Base-by-base conservation (phyloP, 1,140 invertebrate species). In the Nephila pilipes region DNA sequence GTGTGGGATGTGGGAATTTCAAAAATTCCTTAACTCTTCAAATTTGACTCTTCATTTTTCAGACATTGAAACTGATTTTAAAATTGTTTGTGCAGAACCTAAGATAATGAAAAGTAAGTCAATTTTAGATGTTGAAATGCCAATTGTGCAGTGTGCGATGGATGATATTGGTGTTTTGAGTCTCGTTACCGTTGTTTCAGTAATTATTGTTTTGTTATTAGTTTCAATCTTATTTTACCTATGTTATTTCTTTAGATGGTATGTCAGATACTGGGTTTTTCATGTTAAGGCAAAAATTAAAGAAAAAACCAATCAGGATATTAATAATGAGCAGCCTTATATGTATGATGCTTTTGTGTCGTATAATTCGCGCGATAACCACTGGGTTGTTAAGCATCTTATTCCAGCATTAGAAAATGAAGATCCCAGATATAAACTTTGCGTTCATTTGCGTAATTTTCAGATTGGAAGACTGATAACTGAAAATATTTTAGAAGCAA, bases 331-430 rank as follows among this genome's bases (percentile, higher is more conserved):
- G 32, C 29, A 75, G 20, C 94, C 95, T 36, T 97, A 96, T 88
- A 95, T 95, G 85, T 97, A 96, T 94, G 97, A 97, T 94, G 97
- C 97, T 2, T 97, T 97, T 94, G 96, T 97, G 5, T 97, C 96
- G 0, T 97, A 97, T 94, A 96, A 96, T 94, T 96, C 95, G 87
- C 96, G 97, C 94, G 97, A 97, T 94, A 95, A 96, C 92, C 95
- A 96, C 60, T 97, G 97, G 94, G 96, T 97, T 6, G 94, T 96
- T 1, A 95, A 96, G 29, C 94, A 94, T 16, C 95, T 97, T 94
- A 95, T 97, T 36, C 94, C 95, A 16, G 95, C 96, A 92, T 94
- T 97, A 75, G 97, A 97, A 95, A 95, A 96, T 4, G 94, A 95
- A 46, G 95, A 96, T 8, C 96, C 96, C 2, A 95, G 95, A 94